A percentile compares a stretch with the other conserved stretches of the same genome.
Conservation (phyloP, 2,888 invertebrate species). For the Habroteleia sp. region DNA sequence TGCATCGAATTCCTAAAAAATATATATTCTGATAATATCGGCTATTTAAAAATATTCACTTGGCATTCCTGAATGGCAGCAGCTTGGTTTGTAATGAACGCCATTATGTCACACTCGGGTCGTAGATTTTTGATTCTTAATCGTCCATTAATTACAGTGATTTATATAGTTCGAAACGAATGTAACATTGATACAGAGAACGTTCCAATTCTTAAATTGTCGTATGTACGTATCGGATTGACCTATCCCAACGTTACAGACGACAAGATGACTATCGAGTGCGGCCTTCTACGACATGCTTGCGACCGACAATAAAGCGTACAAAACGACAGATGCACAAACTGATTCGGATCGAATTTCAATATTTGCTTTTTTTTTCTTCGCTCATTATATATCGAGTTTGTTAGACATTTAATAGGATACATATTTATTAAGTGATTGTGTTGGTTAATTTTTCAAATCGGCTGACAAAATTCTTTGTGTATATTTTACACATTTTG, state of each 20-base stretch:
- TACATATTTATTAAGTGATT: slow-evolving; percentile 10
- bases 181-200: slow-evolving; percentile 68
- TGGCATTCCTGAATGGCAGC: slow-evolving; percentile 31
- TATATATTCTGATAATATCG: slow-evolving; percentile 20
- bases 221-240: slow-evolving; percentile 69
- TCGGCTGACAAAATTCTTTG: too few relatives aligned
- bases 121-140: slow-evolving; percentile 51
- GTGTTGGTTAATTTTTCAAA: too few relatives aligned
- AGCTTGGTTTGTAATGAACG: slow-evolving; percentile 15
- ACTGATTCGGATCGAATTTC: slow-evolving; percentile 54
- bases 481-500: too few relatives aligned
- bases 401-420: slow-evolving; percentile 16
- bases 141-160: slow-evolving; percentile 58
- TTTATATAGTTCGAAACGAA: slow-evolving; percentile 60
- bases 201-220: slow-evolving; percentile 76
- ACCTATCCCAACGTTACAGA: slow-evolving; percentile 79
- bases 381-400: slow-evolving; percentile 8
- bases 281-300: slow-evolving; percentile 64
- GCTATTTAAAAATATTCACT: slow-evolving; percentile 23
- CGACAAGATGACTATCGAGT: slow-evolving; percentile 77
- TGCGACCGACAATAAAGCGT: slow-evolving; percentile 45
- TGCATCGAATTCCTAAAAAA: background rate
- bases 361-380: slow-evolving; percentile 26
- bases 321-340: slow-evolving; percentile 49
- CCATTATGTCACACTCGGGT: slow-evolving; percentile 41